These are phyloP conservation scores for Prenolepis imparis DNA, from an alignment of 2,888 invertebrate species.

Conservation along the genomic window DNA sequence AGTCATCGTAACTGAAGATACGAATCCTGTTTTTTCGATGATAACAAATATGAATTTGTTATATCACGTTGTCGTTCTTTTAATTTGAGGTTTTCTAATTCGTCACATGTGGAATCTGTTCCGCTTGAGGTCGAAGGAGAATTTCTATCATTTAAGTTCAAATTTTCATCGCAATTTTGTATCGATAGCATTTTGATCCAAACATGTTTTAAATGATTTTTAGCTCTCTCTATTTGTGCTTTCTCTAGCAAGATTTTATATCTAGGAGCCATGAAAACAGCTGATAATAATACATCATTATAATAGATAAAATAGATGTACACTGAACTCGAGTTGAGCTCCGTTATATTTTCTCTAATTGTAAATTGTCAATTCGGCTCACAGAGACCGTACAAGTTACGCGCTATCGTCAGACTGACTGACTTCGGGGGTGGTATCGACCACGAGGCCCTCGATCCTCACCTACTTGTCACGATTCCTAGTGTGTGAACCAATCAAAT, in stretches of 20 bases:
- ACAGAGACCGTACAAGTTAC: no score
- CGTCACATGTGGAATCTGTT: neutral
- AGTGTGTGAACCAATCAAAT: no score
- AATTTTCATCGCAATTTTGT: no score
- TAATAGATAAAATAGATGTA: no score
- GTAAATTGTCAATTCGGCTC: no score
- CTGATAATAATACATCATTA: constrained; percentile 3
- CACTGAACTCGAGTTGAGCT: no score
- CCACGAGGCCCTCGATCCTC: no score
- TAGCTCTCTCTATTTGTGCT: neutral
- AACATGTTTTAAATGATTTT: constrained; percentile 21
- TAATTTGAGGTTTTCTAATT: neutral
- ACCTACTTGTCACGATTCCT: no score
- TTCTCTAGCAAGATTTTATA: constrained; percentile 1
- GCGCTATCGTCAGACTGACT: no score
- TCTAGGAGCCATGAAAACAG: neutral
- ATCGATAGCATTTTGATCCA: neutral
- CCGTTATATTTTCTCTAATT: no score
- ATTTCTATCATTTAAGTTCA: no score
- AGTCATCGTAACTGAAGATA: neutral
- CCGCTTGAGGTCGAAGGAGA: neutral
- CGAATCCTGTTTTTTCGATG: neutral
- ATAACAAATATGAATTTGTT: neutral
- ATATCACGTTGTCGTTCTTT: neutral
- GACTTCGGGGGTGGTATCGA: no score